Conservation (phyloP, 2,797 vertebrate genomes). For the Hippopotamyrus pictus region DNA sequence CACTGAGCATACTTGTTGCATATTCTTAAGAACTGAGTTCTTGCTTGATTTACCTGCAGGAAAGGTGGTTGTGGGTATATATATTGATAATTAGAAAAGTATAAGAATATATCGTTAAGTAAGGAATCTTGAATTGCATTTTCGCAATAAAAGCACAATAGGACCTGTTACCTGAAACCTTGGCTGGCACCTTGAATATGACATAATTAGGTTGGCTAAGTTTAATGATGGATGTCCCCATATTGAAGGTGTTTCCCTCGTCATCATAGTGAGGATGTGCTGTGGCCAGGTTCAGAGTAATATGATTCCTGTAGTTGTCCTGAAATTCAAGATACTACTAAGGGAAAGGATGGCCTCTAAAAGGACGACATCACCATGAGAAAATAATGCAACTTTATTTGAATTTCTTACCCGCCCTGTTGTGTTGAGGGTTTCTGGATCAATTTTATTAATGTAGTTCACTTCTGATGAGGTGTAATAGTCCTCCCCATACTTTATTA, state of each 20-base stretch:
- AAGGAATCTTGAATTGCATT: background rate
- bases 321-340: constrained; percentile 43
- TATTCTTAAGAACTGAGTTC: constrained; percentile 55
- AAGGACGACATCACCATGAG: background rate
- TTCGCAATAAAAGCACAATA: background rate
- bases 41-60: constrained; percentile 45
- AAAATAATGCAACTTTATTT: background rate
- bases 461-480: constrained; percentile 84
- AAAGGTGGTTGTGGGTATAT: background rate
- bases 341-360: background rate
- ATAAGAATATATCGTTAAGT: no score
- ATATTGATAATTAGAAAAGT: no score
- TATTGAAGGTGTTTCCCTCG: constrained; percentile 81
- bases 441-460: constrained; percentile 84
- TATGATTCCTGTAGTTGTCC: constrained; percentile 80
- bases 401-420: constrained; percentile 66
- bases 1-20: constrained; percentile 72
- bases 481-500: constrained; percentile 79
- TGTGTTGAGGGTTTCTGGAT: constrained; percentile 77
- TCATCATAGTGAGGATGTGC: constrained; percentile 89
- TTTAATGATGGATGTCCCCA: constrained; percentile 81
- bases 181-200: constrained; percentile 77
- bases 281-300: constrained; percentile 77
- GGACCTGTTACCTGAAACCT: constrained; percentile 58
- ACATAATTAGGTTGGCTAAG: constrained; percentile 78